phyloP scores from a whole-genome alignment of 1,140 invertebrate genomes.

The Caerostris darwini region DNA sequence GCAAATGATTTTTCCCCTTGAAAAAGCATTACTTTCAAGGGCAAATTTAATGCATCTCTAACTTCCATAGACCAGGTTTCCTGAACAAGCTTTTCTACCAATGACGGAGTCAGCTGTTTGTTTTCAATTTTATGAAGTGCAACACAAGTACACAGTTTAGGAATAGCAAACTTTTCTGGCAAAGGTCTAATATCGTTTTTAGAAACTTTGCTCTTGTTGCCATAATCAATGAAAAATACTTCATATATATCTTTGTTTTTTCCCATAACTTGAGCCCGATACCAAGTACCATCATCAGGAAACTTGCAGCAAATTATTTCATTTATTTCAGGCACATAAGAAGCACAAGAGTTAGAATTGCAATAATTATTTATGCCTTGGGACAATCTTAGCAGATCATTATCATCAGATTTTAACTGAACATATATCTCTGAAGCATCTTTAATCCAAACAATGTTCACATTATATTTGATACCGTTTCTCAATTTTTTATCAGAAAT shows the following conservation, averaged over 20 bases:
- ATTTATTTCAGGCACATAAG: constrained; percentile 20
- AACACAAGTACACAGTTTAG: constrained; percentile 48
- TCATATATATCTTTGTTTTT: neutral
- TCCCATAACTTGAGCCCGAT: constrained; percentile 49
- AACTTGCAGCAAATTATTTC: constrained; percentile 68
- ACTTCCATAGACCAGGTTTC: constrained; percentile 55
- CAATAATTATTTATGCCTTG: constrained; percentile 24
- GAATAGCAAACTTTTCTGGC: neutral
- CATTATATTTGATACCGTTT: neutral
- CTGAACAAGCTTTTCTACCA: neutral
- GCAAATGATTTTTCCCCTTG: neutral
- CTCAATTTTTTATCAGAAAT: neutral
- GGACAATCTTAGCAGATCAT: neutral
- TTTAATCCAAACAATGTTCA: constrained; percentile 39
- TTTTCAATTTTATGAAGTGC: constrained; percentile 33
- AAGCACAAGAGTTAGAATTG: neutral
- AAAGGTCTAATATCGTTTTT: neutral
- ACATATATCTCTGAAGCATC: constrained; percentile 26
- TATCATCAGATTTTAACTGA: constrained; percentile 23
- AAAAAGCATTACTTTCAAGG: constrained; percentile 41
- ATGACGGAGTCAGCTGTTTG: neutral
- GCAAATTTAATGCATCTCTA: neutral
- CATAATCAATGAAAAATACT: constrained; percentile 68
- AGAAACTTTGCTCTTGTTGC: constrained; percentile 36
- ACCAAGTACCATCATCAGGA: constrained; percentile 55